Evolutionary conservation across 2,113 vertebrate genomes (phyloP), one percentile per base, ranked within the genome.

Genomic region (Pandion haliaetus): DNA sequence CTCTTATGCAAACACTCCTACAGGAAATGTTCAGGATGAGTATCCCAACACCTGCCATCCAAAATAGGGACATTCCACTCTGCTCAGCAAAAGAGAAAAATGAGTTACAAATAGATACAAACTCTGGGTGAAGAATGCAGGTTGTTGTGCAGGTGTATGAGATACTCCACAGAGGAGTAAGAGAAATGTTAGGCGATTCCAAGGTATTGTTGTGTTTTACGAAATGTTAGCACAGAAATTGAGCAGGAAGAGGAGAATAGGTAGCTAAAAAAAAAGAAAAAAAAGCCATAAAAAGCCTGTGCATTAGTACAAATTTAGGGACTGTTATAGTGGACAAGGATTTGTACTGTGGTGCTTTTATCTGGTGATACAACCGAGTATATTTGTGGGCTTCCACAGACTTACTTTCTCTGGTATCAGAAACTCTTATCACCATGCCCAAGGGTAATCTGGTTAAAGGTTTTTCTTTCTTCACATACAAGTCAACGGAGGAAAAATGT

Each of bases 1-100:
- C 42, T 81, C 87, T 97, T 96, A 47, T 6, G 72, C 95, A 97
- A 91, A 81, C 55, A 78, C 50, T 96, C n/a, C 76, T 86, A 31
- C 38, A 67, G 90, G 79, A 94, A 82, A 78, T 42, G 34, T 63
- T 93, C 93, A 83, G 85, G 69, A 82, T 7, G 3, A 88, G 69
- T 71, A 87, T 89, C 76, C 81, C 86, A 93, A 45, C 81, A 96
- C 89, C 95, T 87, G 86, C 40, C 63, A 29, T 90, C 57, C 67
- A 38, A 90, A 93, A 61, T 8, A 67, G 76, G 89, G 67, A 74
- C 63, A 44, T 86, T 94, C 65, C 34, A 21, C 91, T 93, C 81
- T 74, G 65, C 47, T 89, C 61, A 82, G 77, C 65, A 91, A 28
- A 69, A 57, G 34, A 66, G 38, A 50, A 79, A 83, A 85, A 58